phyloP scores from a whole-genome alignment of 2,888 invertebrate species.

The Polymixis lichenea region DNA sequence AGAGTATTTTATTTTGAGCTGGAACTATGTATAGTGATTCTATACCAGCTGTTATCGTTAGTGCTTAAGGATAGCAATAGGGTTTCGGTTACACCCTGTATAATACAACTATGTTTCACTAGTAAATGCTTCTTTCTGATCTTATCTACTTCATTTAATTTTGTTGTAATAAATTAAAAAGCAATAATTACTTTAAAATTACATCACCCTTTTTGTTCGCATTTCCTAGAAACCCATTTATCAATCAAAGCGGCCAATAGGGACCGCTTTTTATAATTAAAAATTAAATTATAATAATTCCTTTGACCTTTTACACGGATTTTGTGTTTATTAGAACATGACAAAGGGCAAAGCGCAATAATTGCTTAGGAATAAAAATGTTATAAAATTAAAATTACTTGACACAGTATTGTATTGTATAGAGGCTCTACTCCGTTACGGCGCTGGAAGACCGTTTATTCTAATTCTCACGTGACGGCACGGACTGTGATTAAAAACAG shows the following conservation, averaged over 20 bases:
- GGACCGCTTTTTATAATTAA: constrained; percentile 9
- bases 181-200: constrained; percentile 16
- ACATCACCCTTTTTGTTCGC: not conserved
- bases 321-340: not conserved
- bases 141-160: not conserved
- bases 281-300: constrained; percentile 17
- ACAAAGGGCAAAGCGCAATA: not conserved
- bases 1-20: too few species aligned
- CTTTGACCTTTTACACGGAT: constrained; percentile 15
- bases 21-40: too few species aligned
- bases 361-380: not conserved
- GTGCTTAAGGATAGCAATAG: too few species aligned
- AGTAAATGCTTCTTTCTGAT: not conserved
- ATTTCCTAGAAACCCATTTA: constrained; percentile 14
- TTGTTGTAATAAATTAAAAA: not conserved
- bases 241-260: not conserved
- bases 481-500: not conserved
- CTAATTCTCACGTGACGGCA: not conserved
- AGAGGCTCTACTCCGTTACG: not conserved
- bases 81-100: too few species aligned
- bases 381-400: not conserved
- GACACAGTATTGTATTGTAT: not conserved
- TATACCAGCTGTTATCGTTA: too few species aligned
- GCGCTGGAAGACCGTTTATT: not conserved
- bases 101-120: too few species aligned